Evolutionary conservation across 2,797 vertebrate species (phyloP), one percentile per base, ranked within the genome.

Genomic region (Sparidentex hasta): DNA sequence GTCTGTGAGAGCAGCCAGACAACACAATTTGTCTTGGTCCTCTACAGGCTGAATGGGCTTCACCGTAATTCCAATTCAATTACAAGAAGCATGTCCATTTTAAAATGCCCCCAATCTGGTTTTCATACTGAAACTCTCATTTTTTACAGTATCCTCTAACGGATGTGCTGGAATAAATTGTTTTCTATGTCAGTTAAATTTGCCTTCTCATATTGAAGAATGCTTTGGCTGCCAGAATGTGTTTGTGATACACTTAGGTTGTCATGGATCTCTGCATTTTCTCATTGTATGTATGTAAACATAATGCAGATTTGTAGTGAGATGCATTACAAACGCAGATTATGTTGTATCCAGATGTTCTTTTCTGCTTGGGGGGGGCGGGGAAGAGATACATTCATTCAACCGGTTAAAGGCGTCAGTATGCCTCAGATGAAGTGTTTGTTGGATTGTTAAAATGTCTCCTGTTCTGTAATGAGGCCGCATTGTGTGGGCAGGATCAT

Each of bases 21-120:
- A 84, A 58, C 11, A 73, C 57, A 21, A 85, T 86, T 90, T 62
- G 85, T 84, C 72, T 70, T 63, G 87, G 72, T 86, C 43, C 61
- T 11, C 67, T 71, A 18, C 47, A 77, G 71, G n/a, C 69, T 86
- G 88, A 91, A 89, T 83, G 77, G 69, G 46, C 77, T 70, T 65
- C 52, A 68, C 69, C 16, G 27, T 80, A 48, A 78, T 75, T 88
- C 66, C 83, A 29, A 62, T 81, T 66, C 64, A 64, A 71, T 82
- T 77, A 86, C 78, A 83, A 65, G 65, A 72, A 59, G 58, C 61
- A 65, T 47, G 71, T 66, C 67, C 25, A 46, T 23, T 7, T 78
- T 57, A 61, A 76, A 82, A 83, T 38, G 29, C 47, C 21, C 48
- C 63, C 43, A 13, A 18, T 55, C 46, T 74, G 73, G 23, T 65